phyloP scores from a whole-genome alignment of 2,888 invertebrate genomes.

The Dorcus parallelipipedus region DNA sequence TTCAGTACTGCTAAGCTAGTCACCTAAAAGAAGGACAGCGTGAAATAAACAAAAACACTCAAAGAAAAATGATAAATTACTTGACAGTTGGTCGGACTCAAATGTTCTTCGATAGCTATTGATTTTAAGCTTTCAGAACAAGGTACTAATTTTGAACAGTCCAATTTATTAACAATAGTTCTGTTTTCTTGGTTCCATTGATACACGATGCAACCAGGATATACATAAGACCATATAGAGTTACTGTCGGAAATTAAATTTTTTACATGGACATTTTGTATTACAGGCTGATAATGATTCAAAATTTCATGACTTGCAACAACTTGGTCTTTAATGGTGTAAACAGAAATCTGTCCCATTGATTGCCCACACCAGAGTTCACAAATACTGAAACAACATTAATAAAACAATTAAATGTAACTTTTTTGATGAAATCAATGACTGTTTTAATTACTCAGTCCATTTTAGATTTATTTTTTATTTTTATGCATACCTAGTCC shows the following conservation, averaged over 20 bases:
- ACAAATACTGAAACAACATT: slow-evolving; percentile 48
- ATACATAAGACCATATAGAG: slow-evolving; percentile 75
- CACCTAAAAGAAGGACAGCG: slow-evolving; percentile 53
- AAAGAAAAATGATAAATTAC: slow-evolving; percentile 44
- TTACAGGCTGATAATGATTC: slow-evolving; percentile 58
- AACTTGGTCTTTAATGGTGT: slow-evolving; percentile 66
- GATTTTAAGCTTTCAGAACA: slow-evolving; percentile 90
- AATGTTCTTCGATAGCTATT: slow-evolving; percentile 83
- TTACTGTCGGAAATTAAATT: slow-evolving; percentile 64
- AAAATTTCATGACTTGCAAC: slow-evolving; percentile 72
- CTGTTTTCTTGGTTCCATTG: slow-evolving; percentile 76
- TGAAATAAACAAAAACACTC: background rate
- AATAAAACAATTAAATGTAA: no score
- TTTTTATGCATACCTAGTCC: no score
- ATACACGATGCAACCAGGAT: slow-evolving; percentile 85
- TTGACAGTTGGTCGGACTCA: slow-evolving; percentile 74
- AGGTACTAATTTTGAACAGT: slow-evolving; percentile 88
- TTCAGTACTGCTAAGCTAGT: slow-evolving; percentile 66
- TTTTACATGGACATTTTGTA: slow-evolving; percentile 64
- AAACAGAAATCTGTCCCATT: slow-evolving; percentile 75
- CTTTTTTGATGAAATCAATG: no score
- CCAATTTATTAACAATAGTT: slow-evolving; percentile 72
- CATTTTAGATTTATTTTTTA: no score
- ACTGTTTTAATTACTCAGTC: no score
- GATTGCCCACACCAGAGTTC: slow-evolving; percentile 90